Conservation (phyloP, 2,113 vertebrate genomes). For the Mystacornis crossleyi region DNA sequence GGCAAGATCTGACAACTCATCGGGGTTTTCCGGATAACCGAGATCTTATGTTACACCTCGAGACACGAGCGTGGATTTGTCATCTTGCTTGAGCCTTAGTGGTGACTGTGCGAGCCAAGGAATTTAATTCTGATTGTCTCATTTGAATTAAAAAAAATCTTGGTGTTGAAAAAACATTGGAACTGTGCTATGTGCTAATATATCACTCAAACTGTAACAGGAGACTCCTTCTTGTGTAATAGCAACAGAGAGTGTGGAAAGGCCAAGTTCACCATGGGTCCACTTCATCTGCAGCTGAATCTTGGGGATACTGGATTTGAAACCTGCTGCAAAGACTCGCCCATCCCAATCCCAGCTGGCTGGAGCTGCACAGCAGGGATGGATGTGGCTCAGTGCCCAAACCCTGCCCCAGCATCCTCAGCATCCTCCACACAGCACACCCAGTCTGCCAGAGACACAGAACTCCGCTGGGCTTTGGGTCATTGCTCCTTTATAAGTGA, state of each 20-base stretch:
- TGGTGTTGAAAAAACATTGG: conserved; percentile 50
- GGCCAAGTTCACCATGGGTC: neutral
- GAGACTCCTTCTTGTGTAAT: neutral
- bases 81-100: conserved; percentile 65
- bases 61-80: conserved; percentile 59
- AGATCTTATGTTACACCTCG: conserved; percentile 48
- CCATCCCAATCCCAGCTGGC: neutral
- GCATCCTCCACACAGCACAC: accelerated
- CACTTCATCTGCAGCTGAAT: neutral
- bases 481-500: accelerated
- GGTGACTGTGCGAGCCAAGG: conserved; percentile 54
- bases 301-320: accelerated
- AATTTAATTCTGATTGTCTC: conserved; percentile 69
- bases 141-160: conserved; percentile 38
- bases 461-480: neutral
- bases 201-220: neutral
- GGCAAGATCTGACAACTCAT: conserved; percentile 40
- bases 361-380: neutral
- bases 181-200: neutral
- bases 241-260: neutral
- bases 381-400: neutral
- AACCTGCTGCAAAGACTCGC: neutral
- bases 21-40: conserved; percentile 15
- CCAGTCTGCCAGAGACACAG: neutral
- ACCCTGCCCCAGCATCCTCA: neutral